Evolutionary conservation across 2,888 invertebrate genomes (phyloP), one percentile per base, ranked within the genome.

Genomic region (Lasioglossum morio): DNA sequence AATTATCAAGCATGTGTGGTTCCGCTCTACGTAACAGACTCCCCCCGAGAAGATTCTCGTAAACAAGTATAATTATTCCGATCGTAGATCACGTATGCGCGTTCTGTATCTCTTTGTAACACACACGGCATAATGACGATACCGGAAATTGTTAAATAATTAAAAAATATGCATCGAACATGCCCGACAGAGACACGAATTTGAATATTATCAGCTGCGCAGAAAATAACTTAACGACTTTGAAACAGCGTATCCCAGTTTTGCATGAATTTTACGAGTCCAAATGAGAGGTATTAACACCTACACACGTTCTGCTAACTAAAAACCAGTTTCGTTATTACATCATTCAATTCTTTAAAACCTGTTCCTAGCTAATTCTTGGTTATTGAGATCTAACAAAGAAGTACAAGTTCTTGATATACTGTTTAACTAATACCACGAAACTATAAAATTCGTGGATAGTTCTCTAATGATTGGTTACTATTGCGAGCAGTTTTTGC

Each of bases 51-150:
- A 14, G n/a, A 60, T n/a, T 60, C 60, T 60, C 60, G 60, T 34
- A 66, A 66, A 66, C 66, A 66, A 66, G 66, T 34, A 16, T 30
- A 34, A 66, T 66, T 66, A 66, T 66, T 66, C 66, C 66, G 19
- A 19, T 34, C 34, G 60, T 27, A 27, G 60, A 27, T 60, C 27
- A 14, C 14, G 27, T 27, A 30, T 16, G 66, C 66, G 16, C 8
- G 66, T 34, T 19, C 30, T 5, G 60, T 27, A 14, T 14, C 60
- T 60, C 14, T 27, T 27, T 34, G 34, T 34, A 7, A 7, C 66
- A 30, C 19, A 3, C 7, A 0, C 30, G 27, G 16, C 30, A 16
- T 60, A 27, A 27, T 4, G 27, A 60, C 27, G n/a, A 27, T 12
- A 12, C 0, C 10, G n/a, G 57, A 60, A 63, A 1, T 1, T 16